These are phyloP conservation scores for Camptogramma bilineatum DNA, from an alignment of 2,888 invertebrate species.

Conservation along the genomic window DNA sequence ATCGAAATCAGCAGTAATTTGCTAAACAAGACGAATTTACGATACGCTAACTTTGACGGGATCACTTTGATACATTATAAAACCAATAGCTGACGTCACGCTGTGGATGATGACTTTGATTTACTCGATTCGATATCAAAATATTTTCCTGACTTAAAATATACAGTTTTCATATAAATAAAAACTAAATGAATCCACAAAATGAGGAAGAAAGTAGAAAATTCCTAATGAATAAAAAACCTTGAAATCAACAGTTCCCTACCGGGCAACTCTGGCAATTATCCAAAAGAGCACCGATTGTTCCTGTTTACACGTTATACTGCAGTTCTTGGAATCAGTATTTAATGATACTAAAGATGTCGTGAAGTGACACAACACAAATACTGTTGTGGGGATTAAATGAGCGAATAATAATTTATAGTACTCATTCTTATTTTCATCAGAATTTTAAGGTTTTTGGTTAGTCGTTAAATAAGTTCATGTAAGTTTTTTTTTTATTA, in stretches of 20 bases:
- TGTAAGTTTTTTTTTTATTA: no score
- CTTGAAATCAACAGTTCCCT: slow-evolving; percentile 56
- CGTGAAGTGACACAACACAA: neutral
- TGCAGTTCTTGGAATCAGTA: slow-evolving; percentile 22
- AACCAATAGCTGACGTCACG: no score
- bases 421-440: no score
- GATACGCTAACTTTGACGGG: no score
- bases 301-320: slow-evolving; percentile 46
- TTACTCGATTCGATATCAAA: no score
- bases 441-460: no score
- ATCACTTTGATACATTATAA: no score
- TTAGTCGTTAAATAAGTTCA: neutral
- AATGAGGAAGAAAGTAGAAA: slow-evolving; percentile 10
- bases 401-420: no score
- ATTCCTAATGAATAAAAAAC: slow-evolving; percentile 31
- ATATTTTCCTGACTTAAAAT: no score
- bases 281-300: slow-evolving; percentile 48
- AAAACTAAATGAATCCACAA: neutral
- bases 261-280: slow-evolving; percentile 59
- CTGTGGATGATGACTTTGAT: no score
- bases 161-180: no score
- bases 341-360: neutral
- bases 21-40: neutral
- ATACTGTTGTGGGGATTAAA: neutral
- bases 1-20: neutral